Percentiles rank a stretch among this genome's conserved stretches.
Evolutionary conservation across 2,797 vertebrate genomes (phyloP).

Genomic region (Todus mexicanus): DNA sequence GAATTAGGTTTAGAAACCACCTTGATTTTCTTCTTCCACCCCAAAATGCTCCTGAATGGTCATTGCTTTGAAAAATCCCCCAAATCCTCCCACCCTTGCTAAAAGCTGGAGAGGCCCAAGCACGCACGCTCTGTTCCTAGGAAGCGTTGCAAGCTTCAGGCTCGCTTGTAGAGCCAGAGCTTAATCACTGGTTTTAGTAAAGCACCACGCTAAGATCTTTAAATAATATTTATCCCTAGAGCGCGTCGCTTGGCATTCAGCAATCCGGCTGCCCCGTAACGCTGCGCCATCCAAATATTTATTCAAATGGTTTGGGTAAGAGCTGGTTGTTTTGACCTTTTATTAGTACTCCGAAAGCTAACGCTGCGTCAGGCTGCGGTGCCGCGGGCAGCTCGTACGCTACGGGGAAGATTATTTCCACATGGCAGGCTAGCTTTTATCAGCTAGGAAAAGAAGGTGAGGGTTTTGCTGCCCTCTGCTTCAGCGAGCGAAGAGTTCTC

Average conservation of each 20-base stretch:
- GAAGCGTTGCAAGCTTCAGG: not conserved
- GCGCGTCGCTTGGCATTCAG: not conserved
- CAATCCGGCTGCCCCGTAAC: not conserved
- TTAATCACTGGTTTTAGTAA: not conserved
- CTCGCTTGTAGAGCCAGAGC: not conserved
- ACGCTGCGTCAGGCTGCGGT: not conserved
- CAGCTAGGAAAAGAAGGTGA: not conserved
- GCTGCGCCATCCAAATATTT: constrained; percentile 15
- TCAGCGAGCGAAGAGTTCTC: not conserved
- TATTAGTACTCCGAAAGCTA: not conserved
- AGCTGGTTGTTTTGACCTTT: constrained; percentile 2
- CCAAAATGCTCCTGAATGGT: not conserved
- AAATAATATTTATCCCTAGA: not conserved
- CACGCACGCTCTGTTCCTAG: not conserved
- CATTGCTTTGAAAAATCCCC: not conserved
- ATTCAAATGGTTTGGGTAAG: not conserved
- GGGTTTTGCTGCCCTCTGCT: not conserved
- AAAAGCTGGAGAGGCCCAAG: not conserved
- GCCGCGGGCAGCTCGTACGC: not conserved
- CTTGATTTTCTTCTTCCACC: not conserved
- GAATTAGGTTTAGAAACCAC: not conserved
- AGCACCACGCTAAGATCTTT: not conserved
- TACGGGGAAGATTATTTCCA: not conserved
- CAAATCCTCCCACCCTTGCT: not conserved
- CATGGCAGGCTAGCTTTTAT: not conserved